phyloP scores from a whole-genome alignment of 2,113 vertebrate species.

The Anas platyrhynchos region DNA sequence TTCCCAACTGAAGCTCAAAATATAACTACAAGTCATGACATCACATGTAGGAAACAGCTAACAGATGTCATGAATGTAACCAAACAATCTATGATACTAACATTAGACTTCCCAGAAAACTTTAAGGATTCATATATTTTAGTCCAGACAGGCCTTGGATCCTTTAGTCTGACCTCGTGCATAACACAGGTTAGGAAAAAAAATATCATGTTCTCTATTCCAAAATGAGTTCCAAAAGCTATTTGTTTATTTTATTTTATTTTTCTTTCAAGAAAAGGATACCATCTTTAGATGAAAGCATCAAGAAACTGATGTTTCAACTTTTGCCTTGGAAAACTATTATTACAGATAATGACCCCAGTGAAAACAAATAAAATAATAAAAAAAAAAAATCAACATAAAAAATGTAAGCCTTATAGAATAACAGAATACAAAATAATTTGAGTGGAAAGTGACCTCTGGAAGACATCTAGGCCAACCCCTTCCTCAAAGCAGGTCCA shows the following conservation, averaged over 20 bases:
- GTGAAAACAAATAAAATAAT: neutral
- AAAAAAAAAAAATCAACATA: neutral
- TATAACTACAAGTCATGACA: neutral
- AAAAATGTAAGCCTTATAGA: neutral
- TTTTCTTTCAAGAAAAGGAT: neutral
- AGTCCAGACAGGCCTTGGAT: neutral
- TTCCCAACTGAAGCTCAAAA: slow-evolving; percentile 27
- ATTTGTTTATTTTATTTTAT: neutral
- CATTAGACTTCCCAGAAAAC: slow-evolving; percentile 28
- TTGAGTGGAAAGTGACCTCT: neutral
- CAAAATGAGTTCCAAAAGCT: neutral
- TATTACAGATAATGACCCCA: neutral
- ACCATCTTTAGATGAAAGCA: neutral
- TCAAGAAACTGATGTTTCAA: neutral
- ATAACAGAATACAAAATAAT: neutral
- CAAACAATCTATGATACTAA: neutral
- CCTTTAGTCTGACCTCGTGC: neutral
- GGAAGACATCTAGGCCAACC: neutral
- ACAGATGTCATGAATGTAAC: slow-evolving; percentile 16
- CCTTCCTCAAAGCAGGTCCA: neutral
- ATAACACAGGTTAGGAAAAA: neutral
- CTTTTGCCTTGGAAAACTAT: neutral
- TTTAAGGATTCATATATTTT: neutral
- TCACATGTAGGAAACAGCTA: slow-evolving; percentile 22
- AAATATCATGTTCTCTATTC: neutral